These are phyloP conservation scores for Zoroaster sp. DNA, from an alignment of 53 echinoderm and acorn worm genomes.

Conservation along the genomic window DNA sequence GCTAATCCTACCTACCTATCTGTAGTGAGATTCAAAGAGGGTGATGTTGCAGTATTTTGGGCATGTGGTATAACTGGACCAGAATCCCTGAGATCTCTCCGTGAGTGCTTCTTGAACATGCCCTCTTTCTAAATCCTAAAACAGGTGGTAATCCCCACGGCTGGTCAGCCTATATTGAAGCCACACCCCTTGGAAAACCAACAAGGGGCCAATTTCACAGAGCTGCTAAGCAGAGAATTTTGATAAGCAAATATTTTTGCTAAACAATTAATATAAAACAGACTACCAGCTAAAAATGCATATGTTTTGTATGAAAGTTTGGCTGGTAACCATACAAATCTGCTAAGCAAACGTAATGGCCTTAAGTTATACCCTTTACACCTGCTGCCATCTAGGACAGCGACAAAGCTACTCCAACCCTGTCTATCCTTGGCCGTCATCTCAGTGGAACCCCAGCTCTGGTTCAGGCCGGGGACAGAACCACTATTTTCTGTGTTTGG, in stretches of 20 bases:
- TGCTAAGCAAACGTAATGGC: too few relatives aligned
- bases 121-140: too few relatives aligned
- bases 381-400: too few relatives aligned
- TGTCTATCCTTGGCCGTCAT: not conserved
- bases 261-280: too few relatives aligned
- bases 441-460: not conserved
- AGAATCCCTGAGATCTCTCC: conserved; percentile 66
- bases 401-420: not conserved
- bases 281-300: too few relatives aligned
- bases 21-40: conserved; percentile 7
- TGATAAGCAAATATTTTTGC: too few relatives aligned
- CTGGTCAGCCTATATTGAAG: not conserved
- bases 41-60: conserved; percentile 90
- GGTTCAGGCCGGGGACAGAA: not conserved
- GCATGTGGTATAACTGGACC: conserved; percentile 86
- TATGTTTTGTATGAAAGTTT: too few relatives aligned
- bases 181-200: too few relatives aligned
- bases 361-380: too few relatives aligned
- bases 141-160: not conserved
- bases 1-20: not conserved
- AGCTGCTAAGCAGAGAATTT: too few relatives aligned
- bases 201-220: too few relatives aligned
- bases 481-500: not conserved
- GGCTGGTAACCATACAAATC: too few relatives aligned
- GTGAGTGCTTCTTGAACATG: conserved; percentile 50